phyloP scores from a whole-genome alignment of 2,888 invertebrate species.

The Willowsia nigromaculata region DNA sequence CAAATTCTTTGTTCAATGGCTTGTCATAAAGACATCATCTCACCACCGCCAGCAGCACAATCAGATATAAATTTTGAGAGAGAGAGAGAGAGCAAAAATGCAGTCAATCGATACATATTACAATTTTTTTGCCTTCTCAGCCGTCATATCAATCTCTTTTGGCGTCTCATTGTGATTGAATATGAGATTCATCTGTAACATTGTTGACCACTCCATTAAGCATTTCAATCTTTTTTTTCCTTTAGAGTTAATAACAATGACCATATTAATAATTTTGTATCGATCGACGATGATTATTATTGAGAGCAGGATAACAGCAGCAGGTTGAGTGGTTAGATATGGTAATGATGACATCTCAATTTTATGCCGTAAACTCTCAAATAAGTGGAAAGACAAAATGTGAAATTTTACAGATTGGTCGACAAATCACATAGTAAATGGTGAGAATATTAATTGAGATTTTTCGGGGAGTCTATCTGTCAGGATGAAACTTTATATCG shows the following conservation, averaged over 20 bases:
- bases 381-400: no score
- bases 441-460: no score
- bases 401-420: no score
- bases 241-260: background rate
- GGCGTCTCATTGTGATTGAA: constrained; percentile 17
- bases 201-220: background rate
- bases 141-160: constrained; percentile 10
- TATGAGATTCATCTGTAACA: background rate
- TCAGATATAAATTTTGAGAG: background rate
- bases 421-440: no score
- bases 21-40: background rate
- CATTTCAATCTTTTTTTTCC: background rate
- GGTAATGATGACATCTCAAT: constrained; percentile 2
- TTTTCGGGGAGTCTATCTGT: no score
- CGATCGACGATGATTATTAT: background rate
- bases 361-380: no score
- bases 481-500: background rate
- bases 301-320: background rate
- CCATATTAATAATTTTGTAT: background rate
- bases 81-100: background rate
- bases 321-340: background rate
- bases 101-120: background rate
- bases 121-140: background rate
- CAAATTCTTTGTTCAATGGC: background rate
- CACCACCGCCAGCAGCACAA: background rate